Base-by-base conservation (phyloP, 2,113 vertebrate genomes). In the Psittacula cyanocephala region DNA sequence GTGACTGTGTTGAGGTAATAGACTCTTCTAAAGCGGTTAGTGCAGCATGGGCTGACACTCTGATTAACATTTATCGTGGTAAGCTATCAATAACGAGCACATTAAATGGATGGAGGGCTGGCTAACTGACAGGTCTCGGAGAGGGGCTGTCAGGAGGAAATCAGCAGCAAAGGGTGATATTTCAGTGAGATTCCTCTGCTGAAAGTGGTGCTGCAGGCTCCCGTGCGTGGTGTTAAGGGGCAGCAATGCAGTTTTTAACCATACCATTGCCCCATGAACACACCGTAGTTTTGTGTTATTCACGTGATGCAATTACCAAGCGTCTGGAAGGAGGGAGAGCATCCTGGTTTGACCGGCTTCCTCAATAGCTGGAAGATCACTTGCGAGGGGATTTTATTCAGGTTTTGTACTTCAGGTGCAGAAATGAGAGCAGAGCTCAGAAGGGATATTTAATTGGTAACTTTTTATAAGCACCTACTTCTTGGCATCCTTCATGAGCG, bases 251-350 rank as follows among this genome's bases (percentile, higher is more conserved):
- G 20, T 17, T 75, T 62, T 41, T 24, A 28, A 24, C 14, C 3
- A 0, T 23, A 24, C 29, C 1, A 1, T 33, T 27, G 33, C 64
- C 19, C 50, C 25, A 6, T 1, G 3, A 41, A 8, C 13, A 16
- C 22, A 11, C 31, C 13, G 13, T 49, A 8, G 35, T 23, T 63
- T 49, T n/a, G 6, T 43, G 3, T 75, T 23, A 64, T 23, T 43
- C 19, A 6, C 19, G 24, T 23, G 24, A 28, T 11, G 24, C 18
- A 17, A 63, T 49, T 16, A 31, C 53, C 24, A 11, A 14, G 31
- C 8, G 53, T 31, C 31, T 37, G 22, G 37, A 55, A 64, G 17
- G 43, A 31, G 25, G 63, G 50, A 33, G 41, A 55, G 11, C 33
- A 43, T 39, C 27, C 46, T 10, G 2, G 3, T 60, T n/a, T 67